phyloP scores from a whole-genome alignment of 37 sponge, comb jelly and placozoan genomes.

The Geodia barretti region DNA sequence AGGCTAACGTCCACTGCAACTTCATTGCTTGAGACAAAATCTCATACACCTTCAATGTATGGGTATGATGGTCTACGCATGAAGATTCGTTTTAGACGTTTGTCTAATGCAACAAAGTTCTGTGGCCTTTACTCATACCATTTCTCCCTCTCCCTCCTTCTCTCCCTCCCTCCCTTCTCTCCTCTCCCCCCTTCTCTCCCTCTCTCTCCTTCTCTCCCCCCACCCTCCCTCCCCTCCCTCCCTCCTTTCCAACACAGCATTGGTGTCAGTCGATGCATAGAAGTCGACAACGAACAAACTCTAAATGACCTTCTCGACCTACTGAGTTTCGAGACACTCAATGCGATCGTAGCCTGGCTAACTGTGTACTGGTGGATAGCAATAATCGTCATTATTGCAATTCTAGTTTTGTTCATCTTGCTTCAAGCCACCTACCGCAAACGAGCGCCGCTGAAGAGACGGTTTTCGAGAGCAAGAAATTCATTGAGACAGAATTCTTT shows the following conservation, averaged over 20 bases:
- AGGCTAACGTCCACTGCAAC: no score
- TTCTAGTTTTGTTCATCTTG: constrained; percentile 60
- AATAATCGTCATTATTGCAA: constrained; percentile 45
- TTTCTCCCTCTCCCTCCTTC: background rate
- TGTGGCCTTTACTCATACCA: background rate
- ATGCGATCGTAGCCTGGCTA: constrained; percentile 65
- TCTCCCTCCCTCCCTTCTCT: background rate
- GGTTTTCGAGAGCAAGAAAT: constrained; percentile 8
- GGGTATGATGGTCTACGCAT: background rate
- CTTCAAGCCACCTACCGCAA: constrained; percentile 82
- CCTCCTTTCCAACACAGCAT: background rate
- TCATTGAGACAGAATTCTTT: background rate
- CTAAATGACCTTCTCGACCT: constrained; percentile 55
- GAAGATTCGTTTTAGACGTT: no score
- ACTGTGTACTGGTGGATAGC: constrained; percentile 81
- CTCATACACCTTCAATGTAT: background rate
- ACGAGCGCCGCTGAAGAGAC: constrained; percentile 54
- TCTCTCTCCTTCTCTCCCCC: background rate
- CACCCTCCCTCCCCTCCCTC: background rate
- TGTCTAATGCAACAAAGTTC: no score
- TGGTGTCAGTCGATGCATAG: constrained; percentile 38
- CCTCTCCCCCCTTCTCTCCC: background rate
- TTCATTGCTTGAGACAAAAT: no score
- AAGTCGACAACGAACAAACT: constrained; percentile 52
- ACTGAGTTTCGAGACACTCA: constrained; percentile 43